phyloP scores from a whole-genome alignment of 2,797 vertebrate genomes.

The Paramormyrops hopkinsi region DNA sequence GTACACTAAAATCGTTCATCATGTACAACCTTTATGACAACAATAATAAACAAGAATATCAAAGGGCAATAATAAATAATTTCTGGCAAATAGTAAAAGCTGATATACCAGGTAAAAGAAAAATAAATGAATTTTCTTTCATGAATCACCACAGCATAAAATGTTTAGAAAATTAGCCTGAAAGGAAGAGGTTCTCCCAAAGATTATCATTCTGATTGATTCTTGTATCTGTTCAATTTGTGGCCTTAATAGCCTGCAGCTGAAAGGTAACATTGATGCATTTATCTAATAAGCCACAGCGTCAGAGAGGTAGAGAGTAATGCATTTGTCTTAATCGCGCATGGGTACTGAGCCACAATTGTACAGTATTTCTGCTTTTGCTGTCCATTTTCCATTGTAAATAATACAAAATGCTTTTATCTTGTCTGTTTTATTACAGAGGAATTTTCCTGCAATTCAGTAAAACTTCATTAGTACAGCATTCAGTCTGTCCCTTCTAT shows the following conservation, averaged over 20 bases:
- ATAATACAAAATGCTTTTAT: conserved; percentile 14
- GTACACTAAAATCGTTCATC: not conserved
- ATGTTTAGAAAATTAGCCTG: not conserved
- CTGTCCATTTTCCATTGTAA: not conserved
- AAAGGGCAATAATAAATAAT: not conserved
- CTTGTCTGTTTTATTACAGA: conserved; percentile 10
- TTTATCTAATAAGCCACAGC: not conserved
- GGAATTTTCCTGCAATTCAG: not conserved
- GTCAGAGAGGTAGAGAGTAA: not conserved
- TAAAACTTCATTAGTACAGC: not conserved
- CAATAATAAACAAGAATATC: conserved; percentile 6
- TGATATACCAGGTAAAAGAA: not conserved
- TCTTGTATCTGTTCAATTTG: conserved; percentile 9
- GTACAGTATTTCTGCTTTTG: not conserved
- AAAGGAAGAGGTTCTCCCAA: not conserved
- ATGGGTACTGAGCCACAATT: not conserved
- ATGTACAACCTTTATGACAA: not conserved
- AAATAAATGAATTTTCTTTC: not conserved
- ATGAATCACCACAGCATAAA: not conserved
- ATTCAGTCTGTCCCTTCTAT: not conserved
- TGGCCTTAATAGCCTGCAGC: not conserved
- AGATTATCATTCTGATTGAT: not conserved
- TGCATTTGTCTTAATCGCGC: not conserved
- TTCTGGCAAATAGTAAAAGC: not conserved
- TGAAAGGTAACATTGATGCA: conserved; percentile 5